phyloP scores from a whole-genome alignment of 2,888 invertebrate genomes.

The Beris morrisii region DNA sequence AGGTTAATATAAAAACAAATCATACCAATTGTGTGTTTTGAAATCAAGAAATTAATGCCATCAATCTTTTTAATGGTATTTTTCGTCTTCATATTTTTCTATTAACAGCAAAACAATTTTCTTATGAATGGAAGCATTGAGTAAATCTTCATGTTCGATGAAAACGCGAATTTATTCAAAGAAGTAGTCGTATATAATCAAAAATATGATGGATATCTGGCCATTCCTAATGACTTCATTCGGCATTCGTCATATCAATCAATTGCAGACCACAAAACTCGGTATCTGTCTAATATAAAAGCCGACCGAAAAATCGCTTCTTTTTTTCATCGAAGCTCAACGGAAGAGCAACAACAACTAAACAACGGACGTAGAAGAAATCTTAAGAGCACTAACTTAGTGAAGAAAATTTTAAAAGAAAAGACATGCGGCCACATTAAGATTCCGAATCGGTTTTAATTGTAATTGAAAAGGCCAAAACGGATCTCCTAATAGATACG shows the following conservation, averaged over 20 bases:
- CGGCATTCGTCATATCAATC: constrained; percentile 33
- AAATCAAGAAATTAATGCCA: constrained; percentile 31
- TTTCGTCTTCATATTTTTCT: not conserved
- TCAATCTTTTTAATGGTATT: constrained; percentile 24
- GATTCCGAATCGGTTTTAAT: constrained; percentile 18
- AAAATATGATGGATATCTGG: constrained; percentile 31
- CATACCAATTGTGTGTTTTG: constrained; percentile 26
- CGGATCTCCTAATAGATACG: constrained; percentile 31
- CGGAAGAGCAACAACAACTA: too few species aligned
- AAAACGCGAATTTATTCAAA: not conserved
- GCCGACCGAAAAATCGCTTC: too few species aligned
- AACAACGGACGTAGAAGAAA: too few species aligned
- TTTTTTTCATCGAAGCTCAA: too few species aligned
- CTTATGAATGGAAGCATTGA: constrained; percentile 13
- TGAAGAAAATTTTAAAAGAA: constrained; percentile 22
- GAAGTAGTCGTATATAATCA: constrained; percentile 28
- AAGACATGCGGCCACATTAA: constrained; percentile 25
- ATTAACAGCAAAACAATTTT: not conserved
- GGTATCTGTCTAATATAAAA: constrained; percentile 6
- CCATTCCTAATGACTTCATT: constrained; percentile 33
- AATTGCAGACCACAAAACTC: constrained; percentile 30
- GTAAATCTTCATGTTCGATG: not conserved
- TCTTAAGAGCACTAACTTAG: not conserved
- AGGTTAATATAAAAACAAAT: constrained; percentile 18
- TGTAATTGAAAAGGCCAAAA: constrained; percentile 32